Evolutionary conservation across 2,888 invertebrate genomes (phyloP).

Genomic region (Protodeltote pygarga): DNA sequence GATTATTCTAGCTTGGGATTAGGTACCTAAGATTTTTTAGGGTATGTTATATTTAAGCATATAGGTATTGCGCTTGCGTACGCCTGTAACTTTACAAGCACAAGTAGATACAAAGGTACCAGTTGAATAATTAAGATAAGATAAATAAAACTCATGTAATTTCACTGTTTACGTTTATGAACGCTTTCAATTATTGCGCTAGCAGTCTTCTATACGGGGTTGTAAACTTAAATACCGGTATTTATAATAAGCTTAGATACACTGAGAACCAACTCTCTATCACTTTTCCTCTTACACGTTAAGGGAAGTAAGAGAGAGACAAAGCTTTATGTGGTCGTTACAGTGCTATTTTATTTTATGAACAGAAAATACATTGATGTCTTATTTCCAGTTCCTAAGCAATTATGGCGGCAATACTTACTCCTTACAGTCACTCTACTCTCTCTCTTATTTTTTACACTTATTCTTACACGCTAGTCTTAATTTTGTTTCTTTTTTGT

Average conservation of each 20-base stretch:
- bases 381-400: slow-evolving; percentile 19
- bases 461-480: no score
- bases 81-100: slow-evolving; percentile 6
- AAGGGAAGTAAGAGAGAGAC: slow-evolving; percentile 14
- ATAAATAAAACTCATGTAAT: slow-evolving; percentile 62
- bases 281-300: slow-evolving; percentile 8
- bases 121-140: slow-evolving; percentile 47
- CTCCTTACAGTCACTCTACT: no score
- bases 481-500: no score
- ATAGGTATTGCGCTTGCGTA: neutral
- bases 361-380: slow-evolving; percentile 30
- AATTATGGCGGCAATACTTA: slow-evolving; percentile 3
- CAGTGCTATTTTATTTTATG: slow-evolving; percentile 35
- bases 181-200: slow-evolving; percentile 67
- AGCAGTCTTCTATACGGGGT: slow-evolving; percentile 54
- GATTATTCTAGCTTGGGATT: no score
- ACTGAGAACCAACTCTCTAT: slow-evolving; percentile 25
- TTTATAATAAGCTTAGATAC: slow-evolving; percentile 58
- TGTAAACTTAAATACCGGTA: slow-evolving; percentile 64
- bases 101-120: slow-evolving; percentile 15
- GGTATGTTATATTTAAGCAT: no score
- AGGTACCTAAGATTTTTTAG: no score
- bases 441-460: no score
- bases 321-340: slow-evolving; percentile 7
- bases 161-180: slow-evolving; percentile 70